Evolutionary conservation across 2,113 vertebrate species (phyloP), one percentile per base, ranked within the genome.

Genomic region (Microcebus griseorufus): DNA sequence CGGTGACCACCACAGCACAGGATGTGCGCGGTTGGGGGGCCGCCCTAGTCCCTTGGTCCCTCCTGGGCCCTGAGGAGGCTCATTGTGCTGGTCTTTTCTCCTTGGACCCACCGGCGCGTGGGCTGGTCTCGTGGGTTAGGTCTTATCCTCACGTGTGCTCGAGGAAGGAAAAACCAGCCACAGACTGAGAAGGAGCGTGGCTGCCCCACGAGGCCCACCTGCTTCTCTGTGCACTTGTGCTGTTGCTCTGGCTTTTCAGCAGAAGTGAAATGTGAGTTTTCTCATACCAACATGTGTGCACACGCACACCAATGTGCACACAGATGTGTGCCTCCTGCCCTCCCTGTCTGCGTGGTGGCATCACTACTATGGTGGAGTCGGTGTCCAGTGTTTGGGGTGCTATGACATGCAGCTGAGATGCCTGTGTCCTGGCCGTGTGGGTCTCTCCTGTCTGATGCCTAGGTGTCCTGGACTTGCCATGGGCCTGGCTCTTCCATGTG

Each of bases 41-140:
- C 27, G 25, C 60, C 25, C 4, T 62, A 25, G 60, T 27, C 60
- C 25, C 25, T 62, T 10, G 11, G 60, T 79, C 22, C 20, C 20
- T 79, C 76, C 20, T 20, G 1, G 51, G 22, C 27, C 55, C 13
- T 17, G 17, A 42, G n/a, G 34, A 58, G 62, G 58, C 42, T n/a
- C 48, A 20, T 6, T 13, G 45, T 53, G 10, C 62, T 67, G 84
- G 14, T 64, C 14, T 45, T 42, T 73, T 9, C 3, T 13, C 72
- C 34, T n/a, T 9, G 17, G 53, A n/a, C n/a, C 69, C n/a, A 72
- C 69, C 6, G 0, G 20, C 5, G n/a, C 0, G 4, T 23, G n/a
- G 69, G 6, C 6, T 11, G 29, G 2, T 45, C 37, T 51, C 62
- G 34, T 55, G 20, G 17, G 25, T 18, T 76, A 62, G 60, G 3